Base-by-base conservation (phyloP, 1,140 invertebrate species). In the Drosophila watanabei region DNA sequence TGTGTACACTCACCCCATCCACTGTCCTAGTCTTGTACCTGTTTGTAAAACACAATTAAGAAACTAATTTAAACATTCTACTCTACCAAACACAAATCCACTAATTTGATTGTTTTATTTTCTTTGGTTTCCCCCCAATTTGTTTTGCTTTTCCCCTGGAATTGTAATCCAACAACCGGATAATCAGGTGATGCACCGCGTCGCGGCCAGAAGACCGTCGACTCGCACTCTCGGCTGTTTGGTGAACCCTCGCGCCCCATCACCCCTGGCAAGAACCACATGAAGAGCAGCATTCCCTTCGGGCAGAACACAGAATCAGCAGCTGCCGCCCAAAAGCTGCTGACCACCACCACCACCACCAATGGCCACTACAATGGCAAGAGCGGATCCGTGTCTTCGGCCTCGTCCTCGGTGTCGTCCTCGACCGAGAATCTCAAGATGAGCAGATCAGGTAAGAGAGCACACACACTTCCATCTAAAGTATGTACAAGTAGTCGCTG, bases 201-300 rank as follows among this genome's bases (percentile, higher is more conserved):
- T 65, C 92, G 92, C 63, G 92, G 79, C 48, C 88, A 92, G 71
- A 92, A 93, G 75, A 86, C 88, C 61, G 82, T 89, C 51, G 86
- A 89, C 59, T 89, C 93, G 28, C 92, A 93, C 66, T 80, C 79
- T 52, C 93, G 93, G 62, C 80, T 93, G 14, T 93, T 93, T 73
- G 93, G 93, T 28, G 93, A 93, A 43, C 82, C 85, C 24, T 68
- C 84, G 51, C 92, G 93, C 69, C 80, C 87, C 51, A 77, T 80
- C 10, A 93, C 93, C 39, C 89, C 93, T 43, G 91, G 75, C 59
- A 93, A 93, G 68, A 92, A 93, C 80, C 92, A 93, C 80, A 86
- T 92, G 86, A 93, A 90, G 58, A 93, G 93, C 89, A 93, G 78
- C 80, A 93, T 93, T 87, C 91, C 92, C 81, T 92, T 93, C 37